These are phyloP conservation scores for Nipponia nippon DNA, from an alignment of 2,113 vertebrate genomes.

Conservation along the genomic window DNA sequence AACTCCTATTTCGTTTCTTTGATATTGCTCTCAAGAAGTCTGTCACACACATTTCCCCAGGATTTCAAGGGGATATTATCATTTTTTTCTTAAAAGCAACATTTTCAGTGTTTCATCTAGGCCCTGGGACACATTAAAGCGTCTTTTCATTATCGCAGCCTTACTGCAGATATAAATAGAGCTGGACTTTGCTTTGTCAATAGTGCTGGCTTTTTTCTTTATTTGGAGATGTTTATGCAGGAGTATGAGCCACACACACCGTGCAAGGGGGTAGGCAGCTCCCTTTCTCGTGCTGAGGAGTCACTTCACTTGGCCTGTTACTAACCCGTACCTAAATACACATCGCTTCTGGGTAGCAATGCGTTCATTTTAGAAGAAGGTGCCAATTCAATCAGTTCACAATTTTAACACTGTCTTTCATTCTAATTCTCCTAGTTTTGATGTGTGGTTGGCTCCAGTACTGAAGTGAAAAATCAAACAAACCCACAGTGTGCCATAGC, in stretches of 20 bases:
- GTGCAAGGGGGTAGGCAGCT: neutral
- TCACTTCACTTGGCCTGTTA: neutral
- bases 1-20: conserved; percentile 40
- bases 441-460: neutral
- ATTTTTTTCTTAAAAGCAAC: conserved; percentile 51
- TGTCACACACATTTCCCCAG: neutral
- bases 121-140: conserved; percentile 30
- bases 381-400: neutral
- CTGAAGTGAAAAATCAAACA: neutral
- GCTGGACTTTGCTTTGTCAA: conserved; percentile 13
- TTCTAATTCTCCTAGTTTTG: neutral
- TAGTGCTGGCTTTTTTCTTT: neutral
- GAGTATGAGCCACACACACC: neutral
- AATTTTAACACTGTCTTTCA: neutral
- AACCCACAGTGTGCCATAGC: rapidly evolving
- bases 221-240: neutral
- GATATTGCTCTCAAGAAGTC: conserved; percentile 52
- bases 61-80: conserved; percentile 51
- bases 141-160: neutral
- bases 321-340: neutral
- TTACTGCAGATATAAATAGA: conserved; percentile 38
- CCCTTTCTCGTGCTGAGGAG: neutral
- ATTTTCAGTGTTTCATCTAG: conserved; percentile 56
- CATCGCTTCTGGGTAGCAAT: neutral
- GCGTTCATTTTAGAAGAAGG: neutral